Conservation (phyloP, 92 coral and sea anemone species). For the Muricea muricata region DNA sequence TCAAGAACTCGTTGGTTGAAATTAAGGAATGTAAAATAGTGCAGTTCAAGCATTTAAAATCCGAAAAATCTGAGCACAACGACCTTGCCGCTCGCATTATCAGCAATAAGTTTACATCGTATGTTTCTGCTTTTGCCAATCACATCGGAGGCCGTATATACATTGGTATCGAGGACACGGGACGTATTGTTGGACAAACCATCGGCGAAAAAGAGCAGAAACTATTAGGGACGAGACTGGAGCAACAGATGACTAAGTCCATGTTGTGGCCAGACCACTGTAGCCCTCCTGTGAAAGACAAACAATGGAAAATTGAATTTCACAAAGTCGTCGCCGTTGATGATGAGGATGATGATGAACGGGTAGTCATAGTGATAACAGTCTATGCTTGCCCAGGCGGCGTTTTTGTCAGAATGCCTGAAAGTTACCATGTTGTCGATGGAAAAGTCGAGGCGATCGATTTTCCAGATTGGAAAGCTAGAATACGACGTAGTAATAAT, state of each 20-base stretch:
- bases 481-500: neutral
- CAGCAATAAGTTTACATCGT: conserved; percentile 23
- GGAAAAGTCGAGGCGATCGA: conserved; percentile 32
- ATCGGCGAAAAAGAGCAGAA: conserved; percentile 17
- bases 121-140: conserved; percentile 53
- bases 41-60: conserved; percentile 19
- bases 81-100: conserved; percentile 32
- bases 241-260: conserved; percentile 19
- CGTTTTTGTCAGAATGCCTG: conserved; percentile 27
- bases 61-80: conserved; percentile 10
- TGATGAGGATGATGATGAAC: too few relatives aligned
- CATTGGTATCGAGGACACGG: conserved; percentile 31
- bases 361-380: conserved; percentile 21
- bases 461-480: conserved; percentile 35
- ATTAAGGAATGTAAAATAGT: conserved; percentile 25
- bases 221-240: neutral
- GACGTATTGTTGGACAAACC: conserved; percentile 31
- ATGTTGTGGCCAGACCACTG: conserved; percentile 52
- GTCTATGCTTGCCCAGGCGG: conserved; percentile 43
- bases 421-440: conserved; percentile 51
- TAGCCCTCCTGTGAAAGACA: conserved; percentile 30
- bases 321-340: conserved; percentile 31
- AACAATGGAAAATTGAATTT: conserved; percentile 44
- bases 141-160: conserved; percentile 48
- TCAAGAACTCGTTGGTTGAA: neutral